Evolutionary conservation across 2,888 invertebrate species (phyloP).

Genomic region (Chymomyza amoena): DNA sequence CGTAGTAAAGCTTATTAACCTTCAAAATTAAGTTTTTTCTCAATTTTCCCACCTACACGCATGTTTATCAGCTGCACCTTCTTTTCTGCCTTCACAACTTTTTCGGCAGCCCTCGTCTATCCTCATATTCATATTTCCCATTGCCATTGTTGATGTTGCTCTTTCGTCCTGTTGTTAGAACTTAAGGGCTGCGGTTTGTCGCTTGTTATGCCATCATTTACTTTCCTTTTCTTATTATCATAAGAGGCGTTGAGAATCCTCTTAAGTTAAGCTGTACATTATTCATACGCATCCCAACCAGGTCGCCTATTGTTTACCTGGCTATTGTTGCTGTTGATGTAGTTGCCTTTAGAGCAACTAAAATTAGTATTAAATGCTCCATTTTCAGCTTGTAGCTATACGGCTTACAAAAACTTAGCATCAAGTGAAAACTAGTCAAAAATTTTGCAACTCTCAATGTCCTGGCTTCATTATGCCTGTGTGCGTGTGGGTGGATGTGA

Average conservation of each 20-base stretch:
- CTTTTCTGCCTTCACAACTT: too few relatives aligned
- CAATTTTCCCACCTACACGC: too few relatives aligned
- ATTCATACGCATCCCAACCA: slow-evolving; percentile 44
- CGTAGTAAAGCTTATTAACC: too few relatives aligned
- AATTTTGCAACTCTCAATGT: not conserved
- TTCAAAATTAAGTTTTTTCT: too few relatives aligned
- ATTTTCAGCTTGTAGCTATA: not conserved
- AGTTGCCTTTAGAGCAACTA: not conserved
- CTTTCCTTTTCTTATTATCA: slow-evolving; percentile 58
- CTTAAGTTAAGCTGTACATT: slow-evolving; percentile 70
- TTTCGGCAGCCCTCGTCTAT: too few relatives aligned
- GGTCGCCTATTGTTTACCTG: not conserved
- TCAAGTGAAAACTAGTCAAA: not conserved
- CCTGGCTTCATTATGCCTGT: not conserved
- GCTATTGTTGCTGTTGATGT: not conserved
- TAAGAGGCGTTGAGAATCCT: slow-evolving; percentile 69
- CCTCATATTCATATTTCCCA: slow-evolving; percentile 34
- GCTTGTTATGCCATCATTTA: not conserved
- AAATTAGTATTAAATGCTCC: not conserved
- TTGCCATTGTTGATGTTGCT: not conserved
- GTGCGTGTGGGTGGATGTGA: slow-evolving; percentile 25
- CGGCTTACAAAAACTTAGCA: not conserved
- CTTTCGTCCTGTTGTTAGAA: not conserved
- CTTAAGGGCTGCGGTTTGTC: not conserved
- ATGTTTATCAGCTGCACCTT: too few relatives aligned